Evolutionary conservation across 2,888 invertebrate species (phyloP).

Genomic region (Xylocampa areola): DNA sequence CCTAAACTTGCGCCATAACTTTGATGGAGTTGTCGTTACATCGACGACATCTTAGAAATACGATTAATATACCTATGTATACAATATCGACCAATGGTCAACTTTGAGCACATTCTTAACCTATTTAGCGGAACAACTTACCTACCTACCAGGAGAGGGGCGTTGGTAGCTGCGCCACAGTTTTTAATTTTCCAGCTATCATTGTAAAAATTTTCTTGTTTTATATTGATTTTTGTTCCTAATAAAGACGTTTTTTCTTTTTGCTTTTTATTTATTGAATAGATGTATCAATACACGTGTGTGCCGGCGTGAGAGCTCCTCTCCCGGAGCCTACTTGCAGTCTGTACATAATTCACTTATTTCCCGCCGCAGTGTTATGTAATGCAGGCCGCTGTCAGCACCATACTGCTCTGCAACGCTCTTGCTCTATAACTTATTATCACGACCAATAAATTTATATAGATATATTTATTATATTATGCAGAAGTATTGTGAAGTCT

Average conservation of each 20-base stretch:
- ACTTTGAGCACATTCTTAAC: too few species aligned
- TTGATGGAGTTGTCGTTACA: slow-evolving; percentile 12
- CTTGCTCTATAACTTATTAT: slow-evolving; percentile 14
- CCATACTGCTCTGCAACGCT: slow-evolving; percentile 21
- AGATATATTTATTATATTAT: background rate
- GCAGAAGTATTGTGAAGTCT: too few species aligned
- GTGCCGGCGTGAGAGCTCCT: background rate
- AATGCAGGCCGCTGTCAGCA: slow-evolving; percentile 51
- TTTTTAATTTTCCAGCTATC: too few species aligned
- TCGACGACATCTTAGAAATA: slow-evolving; percentile 6
- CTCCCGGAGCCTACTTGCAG: slow-evolving; percentile 24
- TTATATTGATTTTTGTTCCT: too few species aligned
- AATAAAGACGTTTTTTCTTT: too few species aligned
- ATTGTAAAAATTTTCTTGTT: too few species aligned
- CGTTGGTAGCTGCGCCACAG: too few species aligned
- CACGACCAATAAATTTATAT: background rate
- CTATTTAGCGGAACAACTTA: too few species aligned
- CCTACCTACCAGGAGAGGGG: too few species aligned
- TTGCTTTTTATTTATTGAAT: slow-evolving; percentile 20
- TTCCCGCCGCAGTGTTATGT: slow-evolving; percentile 77
- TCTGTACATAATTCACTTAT: slow-evolving; percentile 60
- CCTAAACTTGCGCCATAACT: slow-evolving; percentile 30
- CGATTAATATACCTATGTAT: background rate
- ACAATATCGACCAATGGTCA: slow-evolving; percentile 6
- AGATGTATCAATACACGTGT: slow-evolving; percentile 18